Evolutionary conservation across 2,113 vertebrate species (phyloP).

Genomic region (Psilopogon haemacephalus): DNA sequence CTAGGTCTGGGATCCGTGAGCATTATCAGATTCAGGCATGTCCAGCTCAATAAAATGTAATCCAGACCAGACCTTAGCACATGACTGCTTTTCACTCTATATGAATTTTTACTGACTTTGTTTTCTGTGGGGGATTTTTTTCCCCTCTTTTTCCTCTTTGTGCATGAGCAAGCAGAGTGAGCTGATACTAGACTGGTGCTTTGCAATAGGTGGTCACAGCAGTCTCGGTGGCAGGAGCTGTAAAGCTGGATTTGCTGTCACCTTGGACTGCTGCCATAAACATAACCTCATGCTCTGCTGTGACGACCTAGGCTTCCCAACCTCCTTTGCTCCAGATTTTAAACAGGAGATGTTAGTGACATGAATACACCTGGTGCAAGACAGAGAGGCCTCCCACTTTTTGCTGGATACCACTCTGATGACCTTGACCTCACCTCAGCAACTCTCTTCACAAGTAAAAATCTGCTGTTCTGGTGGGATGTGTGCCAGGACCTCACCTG

Average conservation of each 20-base stretch:
- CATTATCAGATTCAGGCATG: neutral
- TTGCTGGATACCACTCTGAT: neutral
- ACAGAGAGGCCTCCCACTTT: neutral
- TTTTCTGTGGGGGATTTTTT: too few relatives aligned
- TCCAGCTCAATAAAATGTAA: neutral
- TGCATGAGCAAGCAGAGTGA: neutral
- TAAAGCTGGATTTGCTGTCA: slow-evolving; percentile 41
- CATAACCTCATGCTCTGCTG: neutral
- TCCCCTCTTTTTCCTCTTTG: too few relatives aligned
- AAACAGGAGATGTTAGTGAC: neutral
- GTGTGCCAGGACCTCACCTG: neutral
- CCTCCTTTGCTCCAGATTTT: neutral
- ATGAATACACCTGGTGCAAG: neutral
- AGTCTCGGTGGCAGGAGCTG: neutral
- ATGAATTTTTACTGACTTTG: neutral
- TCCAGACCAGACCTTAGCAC: neutral
- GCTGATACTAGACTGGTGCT: neutral
- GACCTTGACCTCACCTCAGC: neutral
- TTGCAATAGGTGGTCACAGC: neutral
- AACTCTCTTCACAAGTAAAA: neutral
- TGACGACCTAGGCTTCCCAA: neutral
- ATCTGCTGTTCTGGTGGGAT: neutral
- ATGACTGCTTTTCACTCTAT: neutral
- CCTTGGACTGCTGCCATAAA: slow-evolving; percentile 31
- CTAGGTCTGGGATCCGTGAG: neutral